Evolutionary conservation across 30 jellyfish, hydroid and myxozoan genomes (phyloP).

Genomic region (Pseudorhiza aurosa): DNA sequence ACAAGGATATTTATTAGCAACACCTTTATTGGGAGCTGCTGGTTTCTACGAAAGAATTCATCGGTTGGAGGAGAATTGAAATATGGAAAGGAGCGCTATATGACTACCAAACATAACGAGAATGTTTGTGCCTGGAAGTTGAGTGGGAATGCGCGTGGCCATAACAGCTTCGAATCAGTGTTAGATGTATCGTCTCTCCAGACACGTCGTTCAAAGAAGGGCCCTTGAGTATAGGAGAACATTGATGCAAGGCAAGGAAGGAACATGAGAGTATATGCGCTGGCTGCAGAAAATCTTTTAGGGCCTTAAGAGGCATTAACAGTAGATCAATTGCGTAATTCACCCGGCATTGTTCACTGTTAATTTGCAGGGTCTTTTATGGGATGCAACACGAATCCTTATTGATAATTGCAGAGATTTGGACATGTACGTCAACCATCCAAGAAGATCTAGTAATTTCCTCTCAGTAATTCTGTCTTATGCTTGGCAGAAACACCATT

Average conservation of each 20-base stretch:
- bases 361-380: constrained; percentile 1
- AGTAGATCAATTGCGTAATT: neutral
- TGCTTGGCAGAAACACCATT: neutral
- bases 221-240: too few species aligned
- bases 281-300: too few species aligned
- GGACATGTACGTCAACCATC: constrained; percentile 35
- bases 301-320: neutral
- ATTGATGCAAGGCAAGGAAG: too few species aligned
- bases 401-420: constrained; percentile 20
- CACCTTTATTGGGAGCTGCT: neutral
- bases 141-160: too few species aligned
- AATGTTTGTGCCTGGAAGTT: too few species aligned
- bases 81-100: too few species aligned
- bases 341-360: constrained; percentile 8
- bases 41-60: neutral
- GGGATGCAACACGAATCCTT: constrained; percentile 7
- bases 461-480: constrained; percentile 16
- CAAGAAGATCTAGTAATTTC: constrained; percentile 38
- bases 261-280: too few species aligned
- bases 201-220: too few species aligned
- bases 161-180: too few species aligned
- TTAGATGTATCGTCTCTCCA: too few species aligned
- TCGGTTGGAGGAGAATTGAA: too few species aligned
- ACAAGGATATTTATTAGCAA: neutral
- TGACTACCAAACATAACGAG: too few species aligned